Percentiles rank a stretch among this genome's conserved stretches.
Conservation (phyloP, 2,888 invertebrate genomes). For the Cerastis rubricosa region DNA sequence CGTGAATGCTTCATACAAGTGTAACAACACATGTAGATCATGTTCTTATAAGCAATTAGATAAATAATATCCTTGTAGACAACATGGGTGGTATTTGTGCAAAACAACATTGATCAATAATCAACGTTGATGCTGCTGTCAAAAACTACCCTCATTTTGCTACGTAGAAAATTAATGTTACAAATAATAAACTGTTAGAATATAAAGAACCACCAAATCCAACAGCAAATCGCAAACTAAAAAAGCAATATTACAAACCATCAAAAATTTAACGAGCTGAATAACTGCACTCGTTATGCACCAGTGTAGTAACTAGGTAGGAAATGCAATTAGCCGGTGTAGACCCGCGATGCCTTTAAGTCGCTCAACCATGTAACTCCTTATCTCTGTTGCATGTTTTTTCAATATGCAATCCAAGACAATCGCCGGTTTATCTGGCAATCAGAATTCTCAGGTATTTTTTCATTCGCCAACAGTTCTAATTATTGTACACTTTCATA, state of each 20-base stretch:
- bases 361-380: slow-evolving; percentile 88
- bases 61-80: not conserved
- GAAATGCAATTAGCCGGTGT: slow-evolving; percentile 88
- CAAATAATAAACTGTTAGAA: not conserved
- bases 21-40: slow-evolving; percentile 7
- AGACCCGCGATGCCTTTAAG: slow-evolving; percentile 84
- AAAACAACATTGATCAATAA: not conserved
- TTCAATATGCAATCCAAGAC: slow-evolving; percentile 90
- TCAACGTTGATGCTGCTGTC: too few relatives aligned
- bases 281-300: slow-evolving; percentile 70
- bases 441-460: slow-evolving; percentile 90
- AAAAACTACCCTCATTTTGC: not conserved
- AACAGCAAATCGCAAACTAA: slow-evolving; percentile 35
- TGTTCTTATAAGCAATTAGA: slow-evolving; percentile 17
- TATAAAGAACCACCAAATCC: slow-evolving; percentile 36
- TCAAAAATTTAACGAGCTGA: slow-evolving; percentile 68
- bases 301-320: slow-evolving; percentile 86
- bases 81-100: not conserved
- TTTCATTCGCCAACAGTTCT: slow-evolving; percentile 86
- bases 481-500: slow-evolving; percentile 88
- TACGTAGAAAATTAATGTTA: not conserved
- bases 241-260: slow-evolving; percentile 60
- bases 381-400: slow-evolving; percentile 91
- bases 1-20: slow-evolving; percentile 50
- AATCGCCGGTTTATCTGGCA: slow-evolving; percentile 87